phyloP scores from a whole-genome alignment of 64 coral and sea anemone genomes.

The Hydrozoanthus tunicans region DNA sequence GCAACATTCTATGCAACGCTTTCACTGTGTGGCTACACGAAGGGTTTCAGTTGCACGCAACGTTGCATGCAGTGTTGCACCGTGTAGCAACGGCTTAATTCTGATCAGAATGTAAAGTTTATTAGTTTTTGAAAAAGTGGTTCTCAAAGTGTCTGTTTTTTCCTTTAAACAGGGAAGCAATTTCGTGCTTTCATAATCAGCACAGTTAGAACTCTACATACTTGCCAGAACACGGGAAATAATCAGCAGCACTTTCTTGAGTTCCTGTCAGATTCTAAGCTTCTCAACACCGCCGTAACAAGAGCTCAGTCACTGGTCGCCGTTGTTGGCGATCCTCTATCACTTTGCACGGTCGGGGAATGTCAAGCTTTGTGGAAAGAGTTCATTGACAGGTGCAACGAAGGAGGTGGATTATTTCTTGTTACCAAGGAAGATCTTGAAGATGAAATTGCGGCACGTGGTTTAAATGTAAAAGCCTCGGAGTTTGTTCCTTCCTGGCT shows the following conservation, averaged over 20 bases:
- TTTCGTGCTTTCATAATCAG: constrained; percentile 74
- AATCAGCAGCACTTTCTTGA: constrained; percentile 56
- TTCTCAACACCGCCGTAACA: constrained; percentile 77
- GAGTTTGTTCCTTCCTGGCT: neutral
- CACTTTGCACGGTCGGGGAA: constrained; percentile 71
- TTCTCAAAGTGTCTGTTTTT: neutral
- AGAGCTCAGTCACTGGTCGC: constrained; percentile 69
- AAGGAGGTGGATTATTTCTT: constrained; percentile 39
- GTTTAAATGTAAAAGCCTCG: neutral
- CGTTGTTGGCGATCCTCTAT: constrained; percentile 81
- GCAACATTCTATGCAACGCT: too few species aligned
- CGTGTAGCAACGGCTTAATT: too few species aligned
- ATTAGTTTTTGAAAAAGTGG: too few species aligned
- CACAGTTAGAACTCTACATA: constrained; percentile 72
- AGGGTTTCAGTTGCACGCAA: too few species aligned
- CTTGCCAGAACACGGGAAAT: neutral
- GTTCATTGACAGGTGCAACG: constrained; percentile 66
- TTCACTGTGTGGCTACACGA: too few species aligned
- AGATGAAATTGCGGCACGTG: constrained; percentile 28
- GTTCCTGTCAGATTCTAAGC: constrained; percentile 82
- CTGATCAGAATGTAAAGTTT: too few species aligned
- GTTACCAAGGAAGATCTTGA: constrained; percentile 44
- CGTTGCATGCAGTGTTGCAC: too few species aligned
- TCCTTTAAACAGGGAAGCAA: constrained; percentile 61
- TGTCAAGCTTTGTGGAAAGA: constrained; percentile 69